A percentile compares a stretch with the other conserved stretches of the same genome.
These are phyloP conservation scores for Ormyrus pomaceus DNA, from an alignment of 2,888 invertebrate genomes.

Conservation along the genomic window DNA sequence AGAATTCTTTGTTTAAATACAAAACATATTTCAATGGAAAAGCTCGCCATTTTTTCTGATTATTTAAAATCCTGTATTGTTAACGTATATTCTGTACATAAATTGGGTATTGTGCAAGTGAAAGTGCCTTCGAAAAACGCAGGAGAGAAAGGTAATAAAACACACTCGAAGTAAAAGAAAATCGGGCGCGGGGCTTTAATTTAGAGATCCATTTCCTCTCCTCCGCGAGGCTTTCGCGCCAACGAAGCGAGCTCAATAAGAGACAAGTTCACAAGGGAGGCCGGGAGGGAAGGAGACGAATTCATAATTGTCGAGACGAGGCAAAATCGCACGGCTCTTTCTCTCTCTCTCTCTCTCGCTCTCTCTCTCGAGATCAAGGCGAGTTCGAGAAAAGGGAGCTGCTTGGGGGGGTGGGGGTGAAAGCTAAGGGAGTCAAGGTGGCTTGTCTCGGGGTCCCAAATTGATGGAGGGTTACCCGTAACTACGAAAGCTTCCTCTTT, in stretches of 20 bases:
- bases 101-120: neutral
- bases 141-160: slow-evolving; percentile 33
- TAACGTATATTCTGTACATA: no score
- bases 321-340: slow-evolving; percentile 36
- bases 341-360: slow-evolving; percentile 17
- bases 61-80: neutral
- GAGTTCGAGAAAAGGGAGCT: slow-evolving; percentile 38
- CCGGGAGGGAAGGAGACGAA: slow-evolving; percentile 18
- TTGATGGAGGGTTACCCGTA: slow-evolving; percentile 43
- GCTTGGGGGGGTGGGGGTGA: slow-evolving; percentile 18
- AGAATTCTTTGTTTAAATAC: neutral
- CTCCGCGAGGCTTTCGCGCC: neutral
- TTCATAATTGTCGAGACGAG: slow-evolving; percentile 46
- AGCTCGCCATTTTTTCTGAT: neutral
- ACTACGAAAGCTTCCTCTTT: slow-evolving; percentile 29
- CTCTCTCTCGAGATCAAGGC: slow-evolving; percentile 38
- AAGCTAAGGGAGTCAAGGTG: slow-evolving; percentile 43
- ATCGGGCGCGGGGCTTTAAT: slow-evolving; percentile 30
- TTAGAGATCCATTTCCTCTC: slow-evolving; percentile 25
- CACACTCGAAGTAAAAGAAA: slow-evolving; percentile 1
- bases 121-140: slow-evolving; percentile 12
- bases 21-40: neutral
- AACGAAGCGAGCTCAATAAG: slow-evolving; percentile 22
- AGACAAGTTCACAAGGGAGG: slow-evolving; percentile 3
- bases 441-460: slow-evolving; percentile 39